Conservation (phyloP, 1,140 invertebrate genomes). For the Apis dorsata region DNA sequence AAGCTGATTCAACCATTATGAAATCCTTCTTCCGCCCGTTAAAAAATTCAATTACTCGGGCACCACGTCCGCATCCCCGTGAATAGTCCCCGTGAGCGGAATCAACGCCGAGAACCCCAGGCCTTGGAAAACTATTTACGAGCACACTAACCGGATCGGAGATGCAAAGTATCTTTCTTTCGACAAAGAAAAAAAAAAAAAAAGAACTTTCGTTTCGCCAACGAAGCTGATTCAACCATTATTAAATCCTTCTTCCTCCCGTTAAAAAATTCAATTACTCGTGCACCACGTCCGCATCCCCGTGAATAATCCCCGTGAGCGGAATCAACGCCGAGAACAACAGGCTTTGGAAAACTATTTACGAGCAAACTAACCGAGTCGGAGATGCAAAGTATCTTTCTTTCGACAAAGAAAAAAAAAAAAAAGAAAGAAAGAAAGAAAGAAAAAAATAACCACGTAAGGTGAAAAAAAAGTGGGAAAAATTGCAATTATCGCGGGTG, state of each 20-base stretch:
- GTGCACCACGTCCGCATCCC: not conserved
- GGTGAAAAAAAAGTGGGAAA: too few relatives aligned
- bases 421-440: not conserved
- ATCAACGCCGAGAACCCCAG: not conserved
- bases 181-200: not conserved
- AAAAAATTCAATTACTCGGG: conserved; percentile 26
- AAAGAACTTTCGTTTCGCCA: not conserved
- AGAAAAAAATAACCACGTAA: too few relatives aligned
- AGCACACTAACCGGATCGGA: not conserved
- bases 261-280: conserved; percentile 26
- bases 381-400: not conserved
- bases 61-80: not conserved
- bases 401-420: not conserved
- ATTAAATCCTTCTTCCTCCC: conserved; percentile 4
- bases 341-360: not conserved
- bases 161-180: not conserved
- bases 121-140: not conserved
- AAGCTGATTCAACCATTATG: not conserved
- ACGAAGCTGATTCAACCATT: not conserved
- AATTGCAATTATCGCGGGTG: conserved; percentile 11
- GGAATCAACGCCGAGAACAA: not conserved
- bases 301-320: not conserved
- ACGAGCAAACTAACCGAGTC: not conserved
- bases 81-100: not conserved
- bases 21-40: not conserved